Conservation (phyloP, 2,797 vertebrate genomes). For the Selene dorsalis region DNA sequence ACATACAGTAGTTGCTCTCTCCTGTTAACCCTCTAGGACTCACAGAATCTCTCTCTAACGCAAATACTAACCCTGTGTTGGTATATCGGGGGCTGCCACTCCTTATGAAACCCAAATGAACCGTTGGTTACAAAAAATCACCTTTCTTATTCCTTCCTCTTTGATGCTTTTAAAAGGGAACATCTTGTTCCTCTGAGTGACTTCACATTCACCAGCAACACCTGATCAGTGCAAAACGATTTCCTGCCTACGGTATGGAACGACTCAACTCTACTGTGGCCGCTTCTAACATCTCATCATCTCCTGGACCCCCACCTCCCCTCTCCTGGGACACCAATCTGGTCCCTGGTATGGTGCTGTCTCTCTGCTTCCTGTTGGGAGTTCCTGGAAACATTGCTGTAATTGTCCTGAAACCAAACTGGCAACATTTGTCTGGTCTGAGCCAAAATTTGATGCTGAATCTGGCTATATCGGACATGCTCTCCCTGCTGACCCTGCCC, state of each 20-base stretch:
- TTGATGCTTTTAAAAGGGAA: background rate
- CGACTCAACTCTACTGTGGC: background rate
- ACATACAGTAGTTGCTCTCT: too few species aligned
- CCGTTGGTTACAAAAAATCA: background rate
- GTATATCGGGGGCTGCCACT: too few species aligned
- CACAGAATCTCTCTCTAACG: too few species aligned
- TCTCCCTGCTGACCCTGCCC: slow-evolving; percentile 62
- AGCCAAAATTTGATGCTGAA: slow-evolving; percentile 72
- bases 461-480: slow-evolving; percentile 69
- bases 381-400: slow-evolving; percentile 69
- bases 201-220: background rate
- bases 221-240: rapidly evolving
- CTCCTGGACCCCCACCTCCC: background rate
- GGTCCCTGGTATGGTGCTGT: background rate
- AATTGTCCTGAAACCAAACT: slow-evolving; percentile 50
- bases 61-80: too few species aligned
- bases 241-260: slow-evolving; percentile 28
- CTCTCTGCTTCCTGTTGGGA: slow-evolving; percentile 66
- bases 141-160: slow-evolving; percentile 1
- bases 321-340: background rate
- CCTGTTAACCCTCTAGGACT: too few species aligned
- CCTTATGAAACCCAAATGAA: background rate
- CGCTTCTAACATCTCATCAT: slow-evolving; percentile 15
- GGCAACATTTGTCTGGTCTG: slow-evolving; percentile 54
- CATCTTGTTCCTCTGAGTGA: background rate